Percentiles rank a stretch among this genome's conserved stretches.
Evolutionary conservation across 2,797 vertebrate genomes (phyloP).

Genomic region (Myotis planiceps): DNA sequence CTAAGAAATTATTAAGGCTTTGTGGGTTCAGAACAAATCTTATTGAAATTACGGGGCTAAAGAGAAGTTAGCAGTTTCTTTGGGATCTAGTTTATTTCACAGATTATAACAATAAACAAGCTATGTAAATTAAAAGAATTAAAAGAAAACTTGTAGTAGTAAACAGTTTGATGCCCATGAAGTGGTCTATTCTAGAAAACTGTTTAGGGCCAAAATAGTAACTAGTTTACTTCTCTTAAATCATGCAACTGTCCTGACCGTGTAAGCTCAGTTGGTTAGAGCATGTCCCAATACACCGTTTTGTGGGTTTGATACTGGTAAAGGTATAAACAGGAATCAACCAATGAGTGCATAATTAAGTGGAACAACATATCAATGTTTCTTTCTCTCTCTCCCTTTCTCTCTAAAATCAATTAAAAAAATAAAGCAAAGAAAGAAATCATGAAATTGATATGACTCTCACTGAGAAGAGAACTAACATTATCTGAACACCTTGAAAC

Average conservation of each 20-base stretch:
- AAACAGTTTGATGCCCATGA: slow-evolving; percentile 31
- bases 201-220: slow-evolving; percentile 22
- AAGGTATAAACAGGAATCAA: not conserved
- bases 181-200: not conserved
- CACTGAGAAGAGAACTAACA: slow-evolving; percentile 26
- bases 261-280: not conserved
- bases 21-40: slow-evolving; percentile 25
- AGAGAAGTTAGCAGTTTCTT: not conserved
- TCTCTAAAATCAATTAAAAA: not conserved
- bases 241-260: not conserved
- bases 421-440: not conserved
- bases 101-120: slow-evolving; percentile 7
- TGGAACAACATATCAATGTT: not conserved
- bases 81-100: not conserved
- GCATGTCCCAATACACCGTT: not conserved
- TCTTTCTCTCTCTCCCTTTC: not conserved
- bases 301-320: not conserved
- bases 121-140: slow-evolving; percentile 51
- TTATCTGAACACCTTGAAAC: slow-evolving; percentile 28
- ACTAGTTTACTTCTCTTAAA: slow-evolving; percentile 4
- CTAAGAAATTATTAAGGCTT: not conserved
- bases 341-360: not conserved
- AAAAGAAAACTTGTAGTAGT: slow-evolving; percentile 42
- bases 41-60: slow-evolving; percentile 1
- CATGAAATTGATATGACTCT: not conserved